phyloP scores from a whole-genome alignment of 2,797 vertebrate species.

The Poecile montanus region DNA sequence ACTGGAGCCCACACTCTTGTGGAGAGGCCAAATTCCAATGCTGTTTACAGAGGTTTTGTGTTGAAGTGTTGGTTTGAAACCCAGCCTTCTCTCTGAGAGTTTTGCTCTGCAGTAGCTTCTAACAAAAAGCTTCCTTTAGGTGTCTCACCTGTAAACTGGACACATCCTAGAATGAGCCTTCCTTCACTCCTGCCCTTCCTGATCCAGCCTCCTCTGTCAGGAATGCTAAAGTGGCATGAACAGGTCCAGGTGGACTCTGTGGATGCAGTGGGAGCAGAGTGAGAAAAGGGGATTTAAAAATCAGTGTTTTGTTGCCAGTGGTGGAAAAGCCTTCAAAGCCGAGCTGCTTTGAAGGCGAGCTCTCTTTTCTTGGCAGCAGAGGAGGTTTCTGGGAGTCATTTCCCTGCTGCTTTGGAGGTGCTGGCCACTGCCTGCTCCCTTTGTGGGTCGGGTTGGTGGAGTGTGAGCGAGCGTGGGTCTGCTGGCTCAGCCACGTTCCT shows the following conservation, averaged over 20 bases:
- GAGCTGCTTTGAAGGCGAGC: not conserved
- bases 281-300: not conserved
- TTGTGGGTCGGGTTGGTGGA: not conserved
- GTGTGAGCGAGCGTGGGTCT: not conserved
- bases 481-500: not conserved
- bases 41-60: not conserved
- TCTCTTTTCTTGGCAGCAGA: not conserved
- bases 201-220: not conserved
- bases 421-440: not conserved
- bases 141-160: not conserved
- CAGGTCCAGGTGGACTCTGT: not conserved
- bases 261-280: not conserved
- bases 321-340: not conserved
- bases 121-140: no score
- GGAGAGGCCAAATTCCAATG: not conserved
- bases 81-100: not conserved
- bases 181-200: not conserved
- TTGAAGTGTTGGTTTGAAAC: not conserved
- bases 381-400: not conserved
- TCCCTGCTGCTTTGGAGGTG: not conserved
- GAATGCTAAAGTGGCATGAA: rapidly evolving
- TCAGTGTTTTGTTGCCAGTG: not conserved
- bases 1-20: not conserved
- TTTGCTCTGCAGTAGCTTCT: not conserved
- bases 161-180: not conserved